A percentile compares a stretch with the other conserved stretches of the same genome.
Conservation (phyloP, 2,888 invertebrate genomes). For the Plemyria rubiginata region DNA sequence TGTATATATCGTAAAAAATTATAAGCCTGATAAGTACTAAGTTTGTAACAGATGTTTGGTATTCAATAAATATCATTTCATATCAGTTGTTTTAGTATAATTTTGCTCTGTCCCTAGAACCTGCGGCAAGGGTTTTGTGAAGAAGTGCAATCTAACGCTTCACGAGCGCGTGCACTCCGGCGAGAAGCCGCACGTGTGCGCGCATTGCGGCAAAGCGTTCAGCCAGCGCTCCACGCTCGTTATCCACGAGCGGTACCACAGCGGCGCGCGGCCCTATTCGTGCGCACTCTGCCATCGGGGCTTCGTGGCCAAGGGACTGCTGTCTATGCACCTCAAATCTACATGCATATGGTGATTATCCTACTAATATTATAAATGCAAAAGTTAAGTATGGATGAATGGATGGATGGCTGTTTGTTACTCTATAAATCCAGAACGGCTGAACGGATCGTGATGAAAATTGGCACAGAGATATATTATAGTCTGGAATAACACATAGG, state of each 20-base stretch:
- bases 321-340: conserved; percentile 86
- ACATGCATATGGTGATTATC: conserved; percentile 69
- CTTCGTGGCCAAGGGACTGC: conserved; percentile 86
- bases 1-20: too few species aligned
- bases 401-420: too few species aligned
- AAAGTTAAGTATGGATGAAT: too few species aligned
- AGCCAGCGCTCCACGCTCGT: conserved; percentile 85
- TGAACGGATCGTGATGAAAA: too few species aligned
- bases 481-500: too few species aligned
- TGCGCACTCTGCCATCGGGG: conserved; percentile 86
- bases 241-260: conserved; percentile 86
- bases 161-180: conserved; percentile 87
- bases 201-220: conserved; percentile 86
- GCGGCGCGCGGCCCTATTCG: conserved; percentile 85
- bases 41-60: too few species aligned
- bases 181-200: conserved; percentile 86
- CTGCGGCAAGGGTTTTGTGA: conserved; percentile 85
- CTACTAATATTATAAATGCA: too few species aligned
- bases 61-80: too few species aligned
- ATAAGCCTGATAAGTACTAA: too few species aligned
- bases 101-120: conserved; percentile 50
- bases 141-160: conserved; percentile 85
- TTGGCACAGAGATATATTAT: too few species aligned
- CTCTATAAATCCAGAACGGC: too few species aligned
- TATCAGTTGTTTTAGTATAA: too few species aligned